These are phyloP conservation scores for Parazoanthus atlanticus DNA, from an alignment of 92 coral and sea anemone species.

Conservation along the genomic window DNA sequence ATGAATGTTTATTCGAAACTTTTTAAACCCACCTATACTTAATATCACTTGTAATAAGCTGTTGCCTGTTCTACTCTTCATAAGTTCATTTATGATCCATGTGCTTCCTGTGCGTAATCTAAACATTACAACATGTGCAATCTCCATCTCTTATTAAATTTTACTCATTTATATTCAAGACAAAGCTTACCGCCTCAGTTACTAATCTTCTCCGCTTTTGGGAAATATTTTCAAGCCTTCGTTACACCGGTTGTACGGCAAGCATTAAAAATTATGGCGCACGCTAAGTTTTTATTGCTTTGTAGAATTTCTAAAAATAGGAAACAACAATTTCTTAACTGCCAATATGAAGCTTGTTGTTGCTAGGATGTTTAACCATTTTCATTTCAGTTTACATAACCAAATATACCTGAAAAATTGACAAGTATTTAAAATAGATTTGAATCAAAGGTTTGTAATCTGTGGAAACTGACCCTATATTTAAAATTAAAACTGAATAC, in stretches of 20 bases:
- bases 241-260: neutral
- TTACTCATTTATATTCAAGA: conserved; percentile 20
- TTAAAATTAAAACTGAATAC: no score
- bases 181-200: neutral
- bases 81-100: neutral
- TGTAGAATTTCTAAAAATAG: neutral
- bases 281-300: neutral
- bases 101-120: conserved; percentile 15
- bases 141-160: conserved; percentile 32
- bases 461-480: neutral
- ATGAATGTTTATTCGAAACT: neutral
- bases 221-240: neutral
- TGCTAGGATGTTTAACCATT: neutral
- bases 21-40: neutral
- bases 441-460: neutral
- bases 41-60: neutral
- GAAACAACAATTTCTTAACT: neutral
- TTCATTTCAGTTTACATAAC: neutral
- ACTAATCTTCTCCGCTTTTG: neutral
- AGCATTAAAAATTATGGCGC: neutral
- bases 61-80: neutral
- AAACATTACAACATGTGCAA: conserved; percentile 14
- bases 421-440: neutral
- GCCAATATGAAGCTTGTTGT: neutral
- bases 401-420: neutral